These are phyloP conservation scores for Oryzaephilus surinamensis DNA, from an alignment of 1,140 invertebrate genomes.

Conservation along the genomic window DNA sequence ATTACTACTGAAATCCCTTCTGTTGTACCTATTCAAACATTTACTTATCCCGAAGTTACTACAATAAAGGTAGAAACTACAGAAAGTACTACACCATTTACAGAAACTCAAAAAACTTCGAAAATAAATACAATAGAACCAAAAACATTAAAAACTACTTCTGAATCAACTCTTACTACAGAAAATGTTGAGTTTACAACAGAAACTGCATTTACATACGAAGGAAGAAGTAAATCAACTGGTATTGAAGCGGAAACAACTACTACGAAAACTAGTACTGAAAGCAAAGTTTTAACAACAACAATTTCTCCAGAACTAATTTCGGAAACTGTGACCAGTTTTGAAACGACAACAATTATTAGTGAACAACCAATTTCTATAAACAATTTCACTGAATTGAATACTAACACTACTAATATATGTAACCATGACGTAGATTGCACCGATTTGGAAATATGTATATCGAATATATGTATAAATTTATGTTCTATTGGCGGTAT, in stretches of 20 bases:
- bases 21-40: neutral
- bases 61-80: neutral
- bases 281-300: constrained; percentile 1
- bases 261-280: neutral
- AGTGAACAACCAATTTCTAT: constrained; percentile 9
- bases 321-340: neutral
- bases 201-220: no score
- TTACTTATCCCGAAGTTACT: neutral
- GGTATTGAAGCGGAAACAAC: constrained; percentile 4
- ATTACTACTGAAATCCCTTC: neutral
- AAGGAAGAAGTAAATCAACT: no score
- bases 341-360: neutral
- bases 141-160: constrained; percentile 6
- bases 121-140: neutral
- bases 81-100: constrained; percentile 2
- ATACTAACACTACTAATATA: constrained; percentile 20
- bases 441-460: constrained; percentile 51
- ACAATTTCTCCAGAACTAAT: no score
- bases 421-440: constrained; percentile 60
- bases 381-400: constrained; percentile 14
- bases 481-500: constrained; percentile 52
- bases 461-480: constrained; percentile 58
- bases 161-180: constrained; percentile 8
- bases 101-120: neutral
- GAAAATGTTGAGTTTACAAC: constrained; percentile 3